These are phyloP conservation scores for Borostomias antarcticus DNA, from an alignment of 2,797 vertebrate species.

Conservation along the genomic window DNA sequence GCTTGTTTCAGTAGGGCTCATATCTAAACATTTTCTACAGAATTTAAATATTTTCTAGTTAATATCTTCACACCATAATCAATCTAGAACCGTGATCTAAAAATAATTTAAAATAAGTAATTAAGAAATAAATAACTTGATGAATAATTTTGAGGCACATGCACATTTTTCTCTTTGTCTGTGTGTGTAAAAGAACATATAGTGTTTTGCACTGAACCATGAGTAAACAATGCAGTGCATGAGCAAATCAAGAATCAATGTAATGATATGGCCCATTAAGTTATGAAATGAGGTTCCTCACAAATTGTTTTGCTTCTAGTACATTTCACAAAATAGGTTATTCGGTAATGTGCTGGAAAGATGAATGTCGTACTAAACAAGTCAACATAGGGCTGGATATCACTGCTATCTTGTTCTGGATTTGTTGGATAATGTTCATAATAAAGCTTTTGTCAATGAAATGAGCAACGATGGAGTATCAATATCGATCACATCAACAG, in stretches of 20 bases:
- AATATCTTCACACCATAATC: not conserved
- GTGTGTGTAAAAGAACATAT: conserved; percentile 66
- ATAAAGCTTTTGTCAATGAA: conserved; percentile 25
- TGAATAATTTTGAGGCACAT: conserved; percentile 3
- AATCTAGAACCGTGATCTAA: not conserved
- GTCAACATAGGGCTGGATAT: conserved; percentile 49
- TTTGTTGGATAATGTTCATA: conserved; percentile 18
- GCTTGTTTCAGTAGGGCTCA: not conserved
- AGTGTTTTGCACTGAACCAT: conserved; percentile 62
- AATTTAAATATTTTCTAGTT: too few relatives aligned
- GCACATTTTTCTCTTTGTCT: conserved; percentile 60
- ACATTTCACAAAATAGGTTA: conserved; percentile 69
- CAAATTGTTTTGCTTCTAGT: conserved; percentile 76
- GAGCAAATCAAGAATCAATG: conserved; percentile 79
- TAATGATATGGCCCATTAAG: conserved; percentile 79
- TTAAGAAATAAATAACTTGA: not conserved
- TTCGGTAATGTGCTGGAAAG: conserved; percentile 69
- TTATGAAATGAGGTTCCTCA: conserved; percentile 77
- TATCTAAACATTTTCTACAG: not conserved
- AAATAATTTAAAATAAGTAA: not conserved
- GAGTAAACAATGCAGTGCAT: conserved; percentile 69
- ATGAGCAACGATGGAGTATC: conserved; percentile 15
- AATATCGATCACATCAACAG: conserved; percentile 36
- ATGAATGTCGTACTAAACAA: conserved; percentile 66
- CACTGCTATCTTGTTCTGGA: conserved; percentile 35